A percentile compares a stretch with the other conserved stretches of the same genome.
These are phyloP conservation scores for Drosophila kepulauana DNA, from an alignment of 1,140 invertebrate genomes.

Conservation along the genomic window DNA sequence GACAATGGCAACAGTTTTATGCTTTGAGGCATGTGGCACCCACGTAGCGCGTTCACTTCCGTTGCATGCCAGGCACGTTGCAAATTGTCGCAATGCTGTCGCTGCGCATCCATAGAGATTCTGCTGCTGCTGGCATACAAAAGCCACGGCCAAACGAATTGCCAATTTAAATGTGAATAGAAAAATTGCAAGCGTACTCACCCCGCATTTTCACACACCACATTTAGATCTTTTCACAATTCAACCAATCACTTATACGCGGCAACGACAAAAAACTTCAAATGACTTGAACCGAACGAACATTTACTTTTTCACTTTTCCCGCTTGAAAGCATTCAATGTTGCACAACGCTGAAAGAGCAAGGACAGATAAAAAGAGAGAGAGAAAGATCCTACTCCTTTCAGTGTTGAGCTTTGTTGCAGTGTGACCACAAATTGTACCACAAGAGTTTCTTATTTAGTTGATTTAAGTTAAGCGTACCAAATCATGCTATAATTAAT, in stretches of 20 bases:
- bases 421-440: no score
- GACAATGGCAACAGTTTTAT: conserved; percentile 39
- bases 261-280: neutral
- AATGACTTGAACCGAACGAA: neutral
- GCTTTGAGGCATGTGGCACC: conserved; percentile 52
- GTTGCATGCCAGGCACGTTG: conserved; percentile 82
- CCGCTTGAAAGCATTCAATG: neutral
- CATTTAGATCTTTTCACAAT: conserved; percentile 62
- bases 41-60: conserved; percentile 73
- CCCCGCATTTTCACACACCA: conserved; percentile 1
- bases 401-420: no score
- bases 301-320: neutral
- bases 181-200: conserved; percentile 70
- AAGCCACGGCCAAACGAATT: conserved; percentile 78
- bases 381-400: no score
- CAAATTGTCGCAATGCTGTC: conserved; percentile 77
- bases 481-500: no score
- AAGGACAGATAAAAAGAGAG: no score
- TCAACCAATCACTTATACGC: conserved; percentile 69
- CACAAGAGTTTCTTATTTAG: no score
- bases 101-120: conserved; percentile 50
- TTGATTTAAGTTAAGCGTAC: no score
- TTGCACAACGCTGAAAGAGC: neutral
- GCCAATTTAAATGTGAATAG: conserved; percentile 83
- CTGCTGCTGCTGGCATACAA: conserved; percentile 53